Evolutionary conservation across 2,888 invertebrate species (phyloP).

Genomic region (Tetranychus truncatus): DNA sequence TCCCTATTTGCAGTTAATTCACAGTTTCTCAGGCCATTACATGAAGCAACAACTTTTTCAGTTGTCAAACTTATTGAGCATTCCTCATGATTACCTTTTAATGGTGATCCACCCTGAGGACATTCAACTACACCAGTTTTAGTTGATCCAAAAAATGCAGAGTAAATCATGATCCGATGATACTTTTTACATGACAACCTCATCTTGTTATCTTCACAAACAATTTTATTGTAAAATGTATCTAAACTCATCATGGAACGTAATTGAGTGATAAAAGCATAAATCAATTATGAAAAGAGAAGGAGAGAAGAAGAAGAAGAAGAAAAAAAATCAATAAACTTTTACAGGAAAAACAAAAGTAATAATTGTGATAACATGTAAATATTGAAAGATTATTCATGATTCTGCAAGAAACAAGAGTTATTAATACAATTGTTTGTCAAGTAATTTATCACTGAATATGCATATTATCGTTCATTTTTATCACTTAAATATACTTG

Average conservation of each 20-base stretch:
- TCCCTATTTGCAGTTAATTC: conserved; percentile 28
- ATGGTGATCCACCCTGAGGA: conserved; percentile 50
- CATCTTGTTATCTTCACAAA: conserved; percentile 75
- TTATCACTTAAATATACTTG: background rate
- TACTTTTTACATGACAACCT: conserved; percentile 69
- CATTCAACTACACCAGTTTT: conserved; percentile 70
- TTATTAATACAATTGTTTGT: background rate
- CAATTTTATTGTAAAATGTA: conserved; percentile 79
- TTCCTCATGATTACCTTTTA: background rate
- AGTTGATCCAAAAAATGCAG: conserved; percentile 73
- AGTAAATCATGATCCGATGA: conserved; percentile 73
- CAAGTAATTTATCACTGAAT: background rate
- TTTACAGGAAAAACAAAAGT: too few relatives aligned
- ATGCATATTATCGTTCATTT: background rate
- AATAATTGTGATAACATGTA: too few relatives aligned
- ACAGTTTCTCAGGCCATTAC: conserved; percentile 33
- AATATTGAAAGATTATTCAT: too few relatives aligned
- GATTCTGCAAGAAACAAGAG: too few relatives aligned
- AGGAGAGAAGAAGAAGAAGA: background rate
- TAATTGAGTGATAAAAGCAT: background rate
- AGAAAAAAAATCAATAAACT: conserved; percentile 2
- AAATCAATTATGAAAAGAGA: background rate
- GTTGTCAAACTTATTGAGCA: conserved; percentile 41
- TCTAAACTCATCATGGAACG: conserved; percentile 42
- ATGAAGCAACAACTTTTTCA: conserved; percentile 68